These are phyloP conservation scores for Styela clava DNA, from an alignment of 23 tunicate genomes.

Conservation along the genomic window DNA sequence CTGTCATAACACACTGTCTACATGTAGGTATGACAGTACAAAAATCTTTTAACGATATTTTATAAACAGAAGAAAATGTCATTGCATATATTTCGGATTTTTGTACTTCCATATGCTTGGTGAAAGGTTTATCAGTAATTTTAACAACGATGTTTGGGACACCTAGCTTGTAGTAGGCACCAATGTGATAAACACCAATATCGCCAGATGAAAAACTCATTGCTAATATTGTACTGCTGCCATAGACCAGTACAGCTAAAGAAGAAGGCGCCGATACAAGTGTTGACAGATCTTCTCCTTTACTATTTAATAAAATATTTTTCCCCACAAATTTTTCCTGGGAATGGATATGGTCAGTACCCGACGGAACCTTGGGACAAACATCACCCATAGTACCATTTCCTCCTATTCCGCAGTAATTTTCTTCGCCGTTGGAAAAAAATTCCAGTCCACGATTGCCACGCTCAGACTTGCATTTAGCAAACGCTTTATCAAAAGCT, in stretches of 20 bases:
- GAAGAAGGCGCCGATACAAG: not conserved
- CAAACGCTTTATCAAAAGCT: not conserved
- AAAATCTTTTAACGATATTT: not conserved
- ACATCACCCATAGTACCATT: not conserved
- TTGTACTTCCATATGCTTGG: not conserved
- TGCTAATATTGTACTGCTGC: not conserved
- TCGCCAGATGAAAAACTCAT: conserved; percentile 16
- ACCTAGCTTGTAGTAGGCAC: not conserved
- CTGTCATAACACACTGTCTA: conserved; percentile 24
- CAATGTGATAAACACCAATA: not conserved
- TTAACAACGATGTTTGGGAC: not conserved
- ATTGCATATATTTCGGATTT: not conserved
- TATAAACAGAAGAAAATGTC: not conserved
- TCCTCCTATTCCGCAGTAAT: not conserved
- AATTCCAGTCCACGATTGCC: conserved; percentile 5
- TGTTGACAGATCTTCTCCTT: not conserved
- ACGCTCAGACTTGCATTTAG: not conserved
- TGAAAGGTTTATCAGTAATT: not conserved
- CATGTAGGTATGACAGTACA: conserved; percentile 28
- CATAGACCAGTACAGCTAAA: not conserved
- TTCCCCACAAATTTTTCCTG: conserved; percentile 10
- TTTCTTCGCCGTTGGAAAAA: conserved; percentile 2
- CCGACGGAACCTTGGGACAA: not conserved
- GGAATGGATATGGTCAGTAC: not conserved
- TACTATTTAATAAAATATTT: conserved; percentile 4